Evolutionary conservation across 2,888 invertebrate species (phyloP), one percentile per base, ranked within the genome.

Genomic region (Dryococelus australis): DNA sequence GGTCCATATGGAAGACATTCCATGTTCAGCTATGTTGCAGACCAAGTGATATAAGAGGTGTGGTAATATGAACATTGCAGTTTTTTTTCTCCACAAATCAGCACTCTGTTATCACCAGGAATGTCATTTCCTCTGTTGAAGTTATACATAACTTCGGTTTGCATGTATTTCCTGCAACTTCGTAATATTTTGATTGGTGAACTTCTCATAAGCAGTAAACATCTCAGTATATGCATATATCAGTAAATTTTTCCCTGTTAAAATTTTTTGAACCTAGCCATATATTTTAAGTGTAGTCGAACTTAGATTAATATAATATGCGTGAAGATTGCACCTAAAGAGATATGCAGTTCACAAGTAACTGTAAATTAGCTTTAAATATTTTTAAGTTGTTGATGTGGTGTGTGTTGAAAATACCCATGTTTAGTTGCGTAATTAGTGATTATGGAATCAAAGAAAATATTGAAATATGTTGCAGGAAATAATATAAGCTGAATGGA

Each of bases 101-200:
- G 13, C 51, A 5, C 20, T 51, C 51, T 51, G 51, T 20, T 6
- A 20, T 65, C 16, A 20, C 16, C 2, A 65, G 65, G n/a, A 65
- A 65, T 65, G 65, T 65, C 0, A 24, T 65, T 47, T n/a, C 65
- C 16, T 24, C 65, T 65, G 8, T 65, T n/a, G 6, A 65, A 65
- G 16, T 65, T 24, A 65, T 65, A 10, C 16, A 20, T 65, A n/a
- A 24, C 24, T 16, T 65, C 16, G 65, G 65, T 65, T 65, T 65
- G 65, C 65, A n/a, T 65, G 65, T 20, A 65, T 65, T 65, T 65
- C 65, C 65, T 65, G 65, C n/a, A 65, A 65, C 65, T 65, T 65
- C 65, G 6, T 20, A 20, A 20, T 65, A 0, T 65, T 65, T 16
- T 65, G 65, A 65, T 9, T n/a, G 10, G 47, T 16, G 16, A 16